A percentile compares a stretch with the other conserved stretches of the same genome.
phyloP scores from a whole-genome alignment of 2,888 invertebrate species.

The Colletes collaris region DNA sequence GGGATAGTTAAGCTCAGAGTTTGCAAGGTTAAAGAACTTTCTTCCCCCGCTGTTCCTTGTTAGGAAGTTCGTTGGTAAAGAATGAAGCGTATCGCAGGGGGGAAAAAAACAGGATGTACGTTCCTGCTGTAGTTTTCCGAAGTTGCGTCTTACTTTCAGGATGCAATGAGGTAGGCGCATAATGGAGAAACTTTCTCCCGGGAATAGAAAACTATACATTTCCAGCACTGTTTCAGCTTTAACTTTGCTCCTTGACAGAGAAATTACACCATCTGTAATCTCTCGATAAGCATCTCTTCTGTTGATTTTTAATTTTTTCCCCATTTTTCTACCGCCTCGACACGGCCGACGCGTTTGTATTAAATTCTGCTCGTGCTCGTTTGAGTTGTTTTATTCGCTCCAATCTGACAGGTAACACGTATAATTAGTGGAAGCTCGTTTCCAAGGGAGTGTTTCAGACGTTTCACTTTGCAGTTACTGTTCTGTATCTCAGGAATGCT shows the following conservation, averaged over 20 bases:
- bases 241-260: not conserved
- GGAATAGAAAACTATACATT: slow-evolving; percentile 24
- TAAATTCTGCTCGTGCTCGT: no score
- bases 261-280: not conserved
- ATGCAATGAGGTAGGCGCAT: slow-evolving; percentile 11
- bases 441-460: not conserved
- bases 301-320: not conserved
- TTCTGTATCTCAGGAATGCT: not conserved
- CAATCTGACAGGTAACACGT: no score
- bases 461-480: slow-evolving; percentile 11
- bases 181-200: slow-evolving; percentile 41
- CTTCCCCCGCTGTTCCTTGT: slow-evolving; percentile 15
- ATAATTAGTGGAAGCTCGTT: no score
- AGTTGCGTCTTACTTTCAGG: slow-evolving; percentile 12
- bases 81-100: slow-evolving; percentile 14
- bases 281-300: not conserved
- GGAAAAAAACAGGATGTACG: slow-evolving; percentile 12
- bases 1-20: not conserved
- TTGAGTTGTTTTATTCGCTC: no score
- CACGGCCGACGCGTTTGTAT: no score
- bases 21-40: slow-evolving; percentile 27
- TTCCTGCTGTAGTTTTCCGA: slow-evolving; percentile 3
- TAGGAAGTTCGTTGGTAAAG: slow-evolving; percentile 27
- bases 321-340: no score
- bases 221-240: not conserved